Percentiles rank a stretch among this genome's conserved stretches.
These are phyloP conservation scores for Masticophis lateralis DNA, from an alignment of 2,797 vertebrate species.

Conservation along the genomic window DNA sequence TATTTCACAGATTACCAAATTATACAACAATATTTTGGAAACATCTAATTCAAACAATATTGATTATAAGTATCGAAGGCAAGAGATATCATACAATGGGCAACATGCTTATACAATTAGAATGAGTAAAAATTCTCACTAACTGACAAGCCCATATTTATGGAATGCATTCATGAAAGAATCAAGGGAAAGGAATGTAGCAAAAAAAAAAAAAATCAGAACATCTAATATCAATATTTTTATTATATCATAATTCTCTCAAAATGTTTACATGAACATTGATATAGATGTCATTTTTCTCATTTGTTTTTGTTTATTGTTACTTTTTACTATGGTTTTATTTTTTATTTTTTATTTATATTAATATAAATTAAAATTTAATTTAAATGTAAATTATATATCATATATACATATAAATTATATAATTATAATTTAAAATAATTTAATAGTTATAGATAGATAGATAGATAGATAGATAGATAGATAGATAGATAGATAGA, in stretches of 20 bases:
- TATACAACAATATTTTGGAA: neutral
- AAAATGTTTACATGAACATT: neutral
- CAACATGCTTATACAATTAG: neutral
- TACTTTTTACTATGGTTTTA: neutral
- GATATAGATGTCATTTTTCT: neutral
- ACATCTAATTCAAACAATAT: neutral
- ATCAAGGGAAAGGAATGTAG: neutral
- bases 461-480: neutral
- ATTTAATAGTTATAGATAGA: neutral
- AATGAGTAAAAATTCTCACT: neutral
- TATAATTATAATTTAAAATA: neutral
- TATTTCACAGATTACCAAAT: neutral
- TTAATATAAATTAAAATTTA: neutral
- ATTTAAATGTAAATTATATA: neutral
- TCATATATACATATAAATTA: neutral
- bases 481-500: neutral
- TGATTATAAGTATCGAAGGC: neutral
- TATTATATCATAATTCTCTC: neutral
- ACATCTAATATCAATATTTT: neutral
- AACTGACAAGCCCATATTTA: neutral
- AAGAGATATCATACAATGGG: neutral
- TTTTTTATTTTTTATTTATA: neutral
- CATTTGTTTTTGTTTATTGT: neutral
- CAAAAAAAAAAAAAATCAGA: neutral
- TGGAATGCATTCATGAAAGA: neutral